phyloP scores from a whole-genome alignment of 2,797 vertebrate species.

The Poecilia gillii region DNA sequence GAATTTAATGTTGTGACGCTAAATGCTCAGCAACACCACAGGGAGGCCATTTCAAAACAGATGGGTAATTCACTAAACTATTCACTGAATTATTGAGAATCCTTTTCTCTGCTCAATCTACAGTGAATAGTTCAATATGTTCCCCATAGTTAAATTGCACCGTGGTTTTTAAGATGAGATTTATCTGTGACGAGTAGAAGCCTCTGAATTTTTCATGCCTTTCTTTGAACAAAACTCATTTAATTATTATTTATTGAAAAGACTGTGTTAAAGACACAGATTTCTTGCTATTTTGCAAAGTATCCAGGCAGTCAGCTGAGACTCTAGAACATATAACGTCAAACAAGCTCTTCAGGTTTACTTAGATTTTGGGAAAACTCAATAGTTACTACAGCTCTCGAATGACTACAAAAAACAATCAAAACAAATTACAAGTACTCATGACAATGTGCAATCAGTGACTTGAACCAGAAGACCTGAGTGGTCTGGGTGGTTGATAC shows the following conservation, averaged over 20 bases:
- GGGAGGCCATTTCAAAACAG: slow-evolving; percentile 29
- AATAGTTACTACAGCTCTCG: not conserved
- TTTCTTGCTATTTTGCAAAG: not conserved
- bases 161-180: not conserved
- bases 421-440: not conserved
- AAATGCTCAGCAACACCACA: slow-evolving; percentile 10
- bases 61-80: slow-evolving; percentile 29
- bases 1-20: not conserved
- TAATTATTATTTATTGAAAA: not conserved
- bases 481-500: not conserved
- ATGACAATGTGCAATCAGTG: not conserved
- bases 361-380: not conserved
- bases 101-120: slow-evolving; percentile 17
- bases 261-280: not conserved
- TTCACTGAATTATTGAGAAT: slow-evolving; percentile 12
- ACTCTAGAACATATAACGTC: not conserved
- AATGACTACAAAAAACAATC: not conserved
- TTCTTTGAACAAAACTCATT: not conserved
- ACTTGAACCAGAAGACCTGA: not conserved
- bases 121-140: slow-evolving; percentile 4
- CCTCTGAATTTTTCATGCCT: not conserved
- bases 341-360: not conserved
- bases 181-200: not conserved
- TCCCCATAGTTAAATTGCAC: not conserved
- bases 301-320: not conserved